Evolutionary conservation across 30 jellyfish, hydroid and myxozoan species (phyloP).

Genomic region (Phacellophora camtschatica): DNA sequence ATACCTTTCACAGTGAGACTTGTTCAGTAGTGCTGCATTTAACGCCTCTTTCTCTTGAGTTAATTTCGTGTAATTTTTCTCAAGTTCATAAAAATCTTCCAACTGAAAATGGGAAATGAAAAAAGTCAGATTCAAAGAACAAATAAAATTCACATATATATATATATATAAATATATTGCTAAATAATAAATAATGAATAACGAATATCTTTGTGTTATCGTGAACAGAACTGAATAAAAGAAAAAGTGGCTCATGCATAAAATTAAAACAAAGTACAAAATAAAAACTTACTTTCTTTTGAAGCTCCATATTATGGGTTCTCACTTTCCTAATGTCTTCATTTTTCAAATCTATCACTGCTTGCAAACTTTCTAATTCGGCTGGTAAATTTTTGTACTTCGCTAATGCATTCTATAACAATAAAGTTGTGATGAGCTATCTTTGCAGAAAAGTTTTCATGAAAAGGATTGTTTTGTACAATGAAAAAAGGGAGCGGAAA

Average conservation of each 20-base stretch:
- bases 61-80: slow-evolving; percentile 60
- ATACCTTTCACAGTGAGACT: slow-evolving; percentile 80
- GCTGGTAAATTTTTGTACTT: slow-evolving; percentile 87
- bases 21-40: slow-evolving; percentile 70
- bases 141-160: no score
- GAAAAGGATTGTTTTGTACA: no score
- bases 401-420: slow-evolving; percentile 61
- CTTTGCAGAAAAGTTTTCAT: no score
- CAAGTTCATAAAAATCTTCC: slow-evolving; percentile 85
- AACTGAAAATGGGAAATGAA: slow-evolving; percentile 20
- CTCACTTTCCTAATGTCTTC: slow-evolving; percentile 69
- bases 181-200: no score
- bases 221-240: no score
- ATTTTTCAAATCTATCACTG: slow-evolving; percentile 86
- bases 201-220: no score
- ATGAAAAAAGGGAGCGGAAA: no score
- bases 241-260: no score
- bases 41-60: slow-evolving; percentile 86
- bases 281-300: slow-evolving; percentile 63
- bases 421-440: not conserved
- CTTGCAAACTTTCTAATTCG: slow-evolving; percentile 87
- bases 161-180: not conserved
- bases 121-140: not conserved
- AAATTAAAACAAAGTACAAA: not conserved
- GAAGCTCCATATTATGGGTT: slow-evolving; percentile 78